phyloP scores from a whole-genome alignment of 1,140 invertebrate genomes.

The Ceratoteleas bidentatus region DNA sequence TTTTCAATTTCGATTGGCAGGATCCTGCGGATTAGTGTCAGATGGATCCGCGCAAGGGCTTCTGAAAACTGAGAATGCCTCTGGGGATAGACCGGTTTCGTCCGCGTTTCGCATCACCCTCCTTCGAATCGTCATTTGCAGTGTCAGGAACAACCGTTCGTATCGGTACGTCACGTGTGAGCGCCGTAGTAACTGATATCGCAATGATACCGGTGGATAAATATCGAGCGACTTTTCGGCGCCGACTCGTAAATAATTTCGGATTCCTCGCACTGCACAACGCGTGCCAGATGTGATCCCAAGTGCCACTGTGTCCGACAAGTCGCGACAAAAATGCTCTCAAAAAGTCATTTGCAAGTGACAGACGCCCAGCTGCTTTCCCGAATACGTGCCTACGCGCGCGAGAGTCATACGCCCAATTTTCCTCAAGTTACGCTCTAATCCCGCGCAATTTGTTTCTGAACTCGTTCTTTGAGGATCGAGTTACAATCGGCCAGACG shows the following conservation, averaged over 20 bases:
- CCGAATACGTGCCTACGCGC: conserved; percentile 19
- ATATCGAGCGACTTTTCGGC: conserved; percentile 40
- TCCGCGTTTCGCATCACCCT: conserved; percentile 21
- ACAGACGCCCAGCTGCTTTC: conserved; percentile 40
- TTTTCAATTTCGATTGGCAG: conserved; percentile 69
- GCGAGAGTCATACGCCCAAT: conserved; percentile 1
- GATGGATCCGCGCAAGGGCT: conserved; percentile 62
- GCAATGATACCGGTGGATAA: conserved; percentile 43
- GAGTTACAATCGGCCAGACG: not conserved
- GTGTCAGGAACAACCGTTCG: conserved; percentile 59
- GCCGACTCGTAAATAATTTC: conserved; percentile 49
- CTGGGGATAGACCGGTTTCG: conserved; percentile 38
- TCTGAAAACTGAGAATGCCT: conserved; percentile 68
- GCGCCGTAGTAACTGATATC: conserved; percentile 38
- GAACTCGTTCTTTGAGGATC: not conserved
- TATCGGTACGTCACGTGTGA: conserved; percentile 46
- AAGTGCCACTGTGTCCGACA: conserved; percentile 44
- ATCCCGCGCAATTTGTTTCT: not conserved
- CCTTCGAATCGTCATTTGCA: conserved; percentile 51
- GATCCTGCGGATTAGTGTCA: conserved; percentile 70
- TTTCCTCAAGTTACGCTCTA: conserved; percentile 14
- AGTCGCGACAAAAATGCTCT: conserved; percentile 48
- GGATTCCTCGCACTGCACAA: conserved; percentile 44
- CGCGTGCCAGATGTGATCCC: conserved; percentile 55
- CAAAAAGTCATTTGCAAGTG: conserved; percentile 54